These are phyloP conservation scores for Lagopus muta DNA, from an alignment of 2,113 vertebrate species.

Conservation along the genomic window DNA sequence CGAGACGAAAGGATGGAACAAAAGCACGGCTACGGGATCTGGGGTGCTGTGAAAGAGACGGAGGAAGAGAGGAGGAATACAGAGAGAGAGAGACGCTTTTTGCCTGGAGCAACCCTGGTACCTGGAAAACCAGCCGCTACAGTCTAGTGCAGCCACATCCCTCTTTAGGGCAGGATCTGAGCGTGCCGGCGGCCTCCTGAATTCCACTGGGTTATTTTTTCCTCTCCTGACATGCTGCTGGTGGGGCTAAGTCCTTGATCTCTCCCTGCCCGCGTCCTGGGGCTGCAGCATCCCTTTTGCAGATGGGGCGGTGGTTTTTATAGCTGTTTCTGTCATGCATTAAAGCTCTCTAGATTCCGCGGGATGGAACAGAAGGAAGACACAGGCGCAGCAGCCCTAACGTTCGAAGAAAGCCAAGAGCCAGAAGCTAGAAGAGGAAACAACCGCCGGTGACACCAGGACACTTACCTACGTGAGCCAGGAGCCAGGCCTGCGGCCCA, in stretches of 20 bases:
- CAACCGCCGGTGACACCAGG: slow-evolving; percentile 68
- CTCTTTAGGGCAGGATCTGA: slow-evolving; percentile 73
- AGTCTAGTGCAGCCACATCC: slow-evolving; percentile 72
- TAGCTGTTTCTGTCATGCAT: slow-evolving; percentile 67
- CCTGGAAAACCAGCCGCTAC: slow-evolving; percentile 82
- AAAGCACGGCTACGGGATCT: slow-evolving; percentile 67
- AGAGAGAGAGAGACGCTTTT: slow-evolving; percentile 61
- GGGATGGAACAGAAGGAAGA: slow-evolving; percentile 60
- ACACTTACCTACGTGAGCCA: slow-evolving; percentile 42
- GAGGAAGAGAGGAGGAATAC: slow-evolving; percentile 34
- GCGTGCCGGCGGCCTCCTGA: slow-evolving; percentile 77
- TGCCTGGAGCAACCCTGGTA: slow-evolving; percentile 80
- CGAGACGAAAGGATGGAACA: slow-evolving; percentile 75
- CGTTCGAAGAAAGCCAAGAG: slow-evolving; percentile 70
- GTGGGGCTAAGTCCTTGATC: slow-evolving; percentile 71
- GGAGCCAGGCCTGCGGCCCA: background rate
- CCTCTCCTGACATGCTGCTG: slow-evolving; percentile 72
- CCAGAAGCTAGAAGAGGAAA: slow-evolving; percentile 74
- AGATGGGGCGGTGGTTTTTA: slow-evolving; percentile 58
- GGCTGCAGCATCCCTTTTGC: slow-evolving; percentile 70
- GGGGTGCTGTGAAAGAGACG: slow-evolving; percentile 44
- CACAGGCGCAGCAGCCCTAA: slow-evolving; percentile 49
- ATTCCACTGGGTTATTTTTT: slow-evolving; percentile 68
- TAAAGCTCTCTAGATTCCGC: slow-evolving; percentile 56
- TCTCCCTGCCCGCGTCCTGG: slow-evolving; percentile 70